Percentiles rank a stretch among this genome's conserved stretches.
phyloP scores from a whole-genome alignment of 2,888 invertebrate genomes.

The Idaea biselata region DNA sequence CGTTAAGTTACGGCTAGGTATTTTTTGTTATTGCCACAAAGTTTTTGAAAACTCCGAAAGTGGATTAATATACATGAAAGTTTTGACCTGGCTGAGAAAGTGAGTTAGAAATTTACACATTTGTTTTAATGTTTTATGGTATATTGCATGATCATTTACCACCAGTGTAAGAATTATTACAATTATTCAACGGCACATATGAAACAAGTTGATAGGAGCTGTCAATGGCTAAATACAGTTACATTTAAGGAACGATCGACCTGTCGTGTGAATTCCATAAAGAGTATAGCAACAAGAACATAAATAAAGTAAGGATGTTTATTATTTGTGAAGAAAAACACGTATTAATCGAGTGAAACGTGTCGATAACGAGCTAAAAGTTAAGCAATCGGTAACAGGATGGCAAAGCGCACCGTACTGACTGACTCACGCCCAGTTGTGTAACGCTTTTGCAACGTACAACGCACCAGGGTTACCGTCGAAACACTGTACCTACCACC shows the following conservation, averaged over 20 bases:
- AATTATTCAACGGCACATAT: background rate
- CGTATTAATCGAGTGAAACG: slow-evolving; percentile 24
- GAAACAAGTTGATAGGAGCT: background rate
- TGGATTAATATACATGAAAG: background rate
- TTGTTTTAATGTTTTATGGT: background rate
- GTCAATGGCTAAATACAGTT: background rate
- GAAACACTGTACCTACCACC: background rate
- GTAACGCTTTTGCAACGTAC: slow-evolving; percentile 70
- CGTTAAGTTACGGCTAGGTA: background rate
- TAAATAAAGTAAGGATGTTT: background rate
- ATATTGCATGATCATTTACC: background rate
- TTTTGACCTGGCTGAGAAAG: too few relatives aligned
- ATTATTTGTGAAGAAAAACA: slow-evolving; percentile 1
- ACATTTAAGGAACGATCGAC: slow-evolving; percentile 10
- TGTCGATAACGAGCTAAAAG: slow-evolving; percentile 51
- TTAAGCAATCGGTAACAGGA: slow-evolving; percentile 57
- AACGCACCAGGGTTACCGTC: slow-evolving; percentile 39
- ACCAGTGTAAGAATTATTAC: background rate
- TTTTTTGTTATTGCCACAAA: background rate
- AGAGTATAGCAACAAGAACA: slow-evolving; percentile 5
- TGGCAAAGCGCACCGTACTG: slow-evolving; percentile 57
- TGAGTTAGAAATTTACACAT: background rate
- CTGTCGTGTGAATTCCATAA: slow-evolving; percentile 22
- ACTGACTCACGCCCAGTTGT: slow-evolving; percentile 67
- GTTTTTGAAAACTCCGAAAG: background rate